A percentile compares a stretch with the other conserved stretches of the same genome.
Evolutionary conservation across 2,797 vertebrate genomes (phyloP).

Genomic region (Paratrypauchen microcephalus): DNA sequence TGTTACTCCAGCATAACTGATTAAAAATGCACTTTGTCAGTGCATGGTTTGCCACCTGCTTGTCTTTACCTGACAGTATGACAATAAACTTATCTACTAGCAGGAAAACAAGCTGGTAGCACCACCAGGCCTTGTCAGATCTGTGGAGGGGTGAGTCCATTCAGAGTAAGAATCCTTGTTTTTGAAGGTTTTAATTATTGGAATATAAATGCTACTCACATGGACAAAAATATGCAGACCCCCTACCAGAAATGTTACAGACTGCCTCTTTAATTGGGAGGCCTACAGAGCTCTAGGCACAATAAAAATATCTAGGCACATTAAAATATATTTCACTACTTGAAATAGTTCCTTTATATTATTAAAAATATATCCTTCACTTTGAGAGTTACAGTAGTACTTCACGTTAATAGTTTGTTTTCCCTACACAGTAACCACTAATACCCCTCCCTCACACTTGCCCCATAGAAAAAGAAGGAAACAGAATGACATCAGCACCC

Average conservation of each 20-base stretch:
- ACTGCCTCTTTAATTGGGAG: background rate
- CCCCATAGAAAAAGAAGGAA: constrained; percentile 20
- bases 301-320: background rate
- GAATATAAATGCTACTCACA: no score
- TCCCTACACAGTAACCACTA: background rate
- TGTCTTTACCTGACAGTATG: no score
- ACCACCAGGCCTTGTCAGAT: no score
- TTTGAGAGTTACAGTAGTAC: background rate
- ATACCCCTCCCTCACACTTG: constrained; percentile 6
- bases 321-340: background rate
- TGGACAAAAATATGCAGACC: no score
- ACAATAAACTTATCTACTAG: no score
- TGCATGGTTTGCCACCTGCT: no score
- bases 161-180: no score
- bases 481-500: constrained; percentile 50
- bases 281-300: background rate
- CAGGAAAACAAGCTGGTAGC: no score
- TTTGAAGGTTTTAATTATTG: no score
- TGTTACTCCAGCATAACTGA: background rate
- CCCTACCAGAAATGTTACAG: background rate
- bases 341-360: background rate
- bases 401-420: constrained; percentile 1
- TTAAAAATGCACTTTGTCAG: background rate
- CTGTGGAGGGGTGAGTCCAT: no score
- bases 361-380: background rate